Evolutionary conservation across 2,113 vertebrate species (phyloP).

Genomic region (Saiga tatarica): DNA sequence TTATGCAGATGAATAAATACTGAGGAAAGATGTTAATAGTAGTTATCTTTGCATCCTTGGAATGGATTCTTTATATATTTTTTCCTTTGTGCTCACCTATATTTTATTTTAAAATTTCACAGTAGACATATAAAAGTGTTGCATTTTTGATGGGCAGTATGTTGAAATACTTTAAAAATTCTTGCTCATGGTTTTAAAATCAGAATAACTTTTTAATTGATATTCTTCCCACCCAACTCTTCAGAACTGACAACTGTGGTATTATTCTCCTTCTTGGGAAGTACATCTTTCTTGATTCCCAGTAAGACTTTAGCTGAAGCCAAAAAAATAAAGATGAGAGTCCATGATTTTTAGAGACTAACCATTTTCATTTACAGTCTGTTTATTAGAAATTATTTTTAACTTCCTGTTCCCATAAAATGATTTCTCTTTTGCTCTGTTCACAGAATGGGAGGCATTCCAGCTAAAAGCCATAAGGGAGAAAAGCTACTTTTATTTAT

Average conservation of each 20-base stretch:
- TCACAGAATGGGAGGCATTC: slow-evolving; percentile 97
- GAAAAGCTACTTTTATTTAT: slow-evolving; percentile 96
- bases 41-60: neutral
- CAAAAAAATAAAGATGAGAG: neutral
- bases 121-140: neutral
- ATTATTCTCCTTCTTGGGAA: neutral
- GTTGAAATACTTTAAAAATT: neutral
- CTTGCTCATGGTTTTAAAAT: neutral
- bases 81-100: neutral
- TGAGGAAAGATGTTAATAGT: neutral
- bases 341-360: neutral
- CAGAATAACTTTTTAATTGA: neutral
- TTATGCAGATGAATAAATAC: neutral
- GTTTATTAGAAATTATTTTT: slow-evolving; percentile 22
- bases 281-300: neutral
- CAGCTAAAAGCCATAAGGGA: slow-evolving; percentile 95
- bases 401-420: neutral
- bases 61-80: neutral
- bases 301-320: neutral
- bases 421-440: slow-evolving; percentile 37
- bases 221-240: neutral
- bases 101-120: neutral
- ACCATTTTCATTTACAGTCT: slow-evolving; percentile 6
- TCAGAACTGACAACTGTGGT: neutral
- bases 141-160: neutral